Percentiles rank a stretch among this genome's conserved stretches.
These are phyloP conservation scores for Ophiothrix spiculata DNA, from an alignment of 35 echinoderm and acorn worm genomes.

Conservation along the genomic window DNA sequence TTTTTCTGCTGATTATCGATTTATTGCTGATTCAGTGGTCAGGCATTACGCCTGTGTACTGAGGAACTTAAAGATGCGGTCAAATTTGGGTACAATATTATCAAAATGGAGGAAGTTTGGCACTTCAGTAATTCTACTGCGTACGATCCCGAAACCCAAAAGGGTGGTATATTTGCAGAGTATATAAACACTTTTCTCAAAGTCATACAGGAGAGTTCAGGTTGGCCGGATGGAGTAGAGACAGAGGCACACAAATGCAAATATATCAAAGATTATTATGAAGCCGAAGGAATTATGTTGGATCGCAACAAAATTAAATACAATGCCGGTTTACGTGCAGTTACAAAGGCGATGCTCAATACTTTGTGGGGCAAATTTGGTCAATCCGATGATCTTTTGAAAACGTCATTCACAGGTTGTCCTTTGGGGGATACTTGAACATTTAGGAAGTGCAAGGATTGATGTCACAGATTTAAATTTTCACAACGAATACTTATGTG, in stretches of 20 bases:
- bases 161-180: slow-evolving; percentile 46
- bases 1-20: too few relatives aligned
- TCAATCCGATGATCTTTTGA: slow-evolving; percentile 18
- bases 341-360: slow-evolving; percentile 46
- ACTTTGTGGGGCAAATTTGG: slow-evolving; percentile 69
- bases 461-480: slow-evolving; percentile 18
- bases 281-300: slow-evolving; percentile 30
- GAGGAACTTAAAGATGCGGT: slow-evolving; percentile 55
- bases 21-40: too few relatives aligned
- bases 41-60: too few relatives aligned
- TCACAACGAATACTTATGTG: slow-evolving; percentile 9
- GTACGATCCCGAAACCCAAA: slow-evolving; percentile 22
- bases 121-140: slow-evolving; percentile 47
- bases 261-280: slow-evolving; percentile 22
- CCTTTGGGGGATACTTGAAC: background rate
- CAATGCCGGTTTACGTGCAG: slow-evolving; percentile 34
- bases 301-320: background rate
- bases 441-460: background rate
- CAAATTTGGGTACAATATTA: slow-evolving; percentile 40
- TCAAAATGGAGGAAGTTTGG: slow-evolving; percentile 63
- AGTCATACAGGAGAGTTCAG: slow-evolving; percentile 53
- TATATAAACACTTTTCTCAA: slow-evolving; percentile 64
- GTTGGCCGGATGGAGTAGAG: slow-evolving; percentile 22
- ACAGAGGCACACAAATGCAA: slow-evolving; percentile 15
- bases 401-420: slow-evolving; percentile 7